Percentiles rank a stretch among this genome's conserved stretches.
Evolutionary conservation across 1,140 invertebrate genomes (phyloP).

Genomic region (Chymomyza costata): DNA sequence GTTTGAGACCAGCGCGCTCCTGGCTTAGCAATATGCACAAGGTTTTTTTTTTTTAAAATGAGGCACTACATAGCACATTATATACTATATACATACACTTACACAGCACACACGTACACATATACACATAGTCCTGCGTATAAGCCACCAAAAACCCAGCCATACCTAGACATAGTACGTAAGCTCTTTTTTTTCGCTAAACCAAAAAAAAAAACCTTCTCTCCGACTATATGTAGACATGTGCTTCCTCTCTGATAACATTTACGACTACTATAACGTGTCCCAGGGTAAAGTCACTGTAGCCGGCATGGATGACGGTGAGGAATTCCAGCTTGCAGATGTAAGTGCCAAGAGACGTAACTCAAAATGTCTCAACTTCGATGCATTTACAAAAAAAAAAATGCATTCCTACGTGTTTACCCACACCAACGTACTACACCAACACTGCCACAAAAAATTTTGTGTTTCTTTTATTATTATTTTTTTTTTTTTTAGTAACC

Average conservation of each 20-base stretch:
- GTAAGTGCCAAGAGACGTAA: constrained; percentile 76
- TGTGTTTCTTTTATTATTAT: too few relatives aligned
- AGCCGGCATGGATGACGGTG: constrained; percentile 96
- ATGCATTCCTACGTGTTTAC: constrained; percentile 30
- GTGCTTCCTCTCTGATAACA: constrained; percentile 89
- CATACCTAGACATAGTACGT: constrained; percentile 46
- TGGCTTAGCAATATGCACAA: constrained; percentile 37
- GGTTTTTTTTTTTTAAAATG: background rate
- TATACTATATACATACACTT: constrained; percentile 13
- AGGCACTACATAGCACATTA: background rate
- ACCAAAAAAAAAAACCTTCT: constrained; percentile 49
- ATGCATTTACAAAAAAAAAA: background rate
- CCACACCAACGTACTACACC: constrained; percentile 22
- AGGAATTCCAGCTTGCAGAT: constrained; percentile 93
- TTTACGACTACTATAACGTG: constrained; percentile 94
- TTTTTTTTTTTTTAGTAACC: constrained; percentile 48
- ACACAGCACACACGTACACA: constrained; percentile 1
- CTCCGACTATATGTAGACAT: constrained; percentile 80
- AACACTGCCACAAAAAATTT: constrained; percentile 26
- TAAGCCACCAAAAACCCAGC: constrained; percentile 4
- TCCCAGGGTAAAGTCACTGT: constrained; percentile 98
- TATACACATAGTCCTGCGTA: constrained; percentile 6
- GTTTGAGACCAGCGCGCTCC: constrained; percentile 58
- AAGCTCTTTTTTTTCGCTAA: constrained; percentile 53
- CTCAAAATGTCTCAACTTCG: constrained; percentile 29